Conservation (phyloP, 2,888 invertebrate species). For the Dasypolia templi region DNA sequence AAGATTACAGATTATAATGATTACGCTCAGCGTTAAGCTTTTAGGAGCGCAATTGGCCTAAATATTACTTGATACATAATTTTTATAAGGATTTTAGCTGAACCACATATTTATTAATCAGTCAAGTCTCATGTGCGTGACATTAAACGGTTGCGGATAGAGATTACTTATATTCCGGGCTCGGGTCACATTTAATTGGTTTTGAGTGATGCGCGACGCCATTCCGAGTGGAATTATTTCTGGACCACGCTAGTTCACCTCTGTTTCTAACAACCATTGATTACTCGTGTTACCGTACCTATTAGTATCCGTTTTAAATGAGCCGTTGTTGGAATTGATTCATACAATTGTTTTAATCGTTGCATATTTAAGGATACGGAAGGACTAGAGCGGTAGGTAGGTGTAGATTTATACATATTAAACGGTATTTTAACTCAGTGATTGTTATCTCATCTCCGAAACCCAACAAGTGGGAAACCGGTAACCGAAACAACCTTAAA, state of each 20-base stretch:
- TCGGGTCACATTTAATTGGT: slow-evolving; percentile 68
- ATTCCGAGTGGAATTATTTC: slow-evolving; percentile 65
- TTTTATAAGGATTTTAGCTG: slow-evolving; percentile 35
- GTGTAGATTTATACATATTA: neutral
- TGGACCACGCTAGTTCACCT: slow-evolving; percentile 54
- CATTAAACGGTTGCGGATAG: slow-evolving; percentile 53
- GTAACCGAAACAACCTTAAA: slow-evolving; percentile 15
- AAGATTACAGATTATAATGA: neutral
- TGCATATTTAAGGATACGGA: neutral
- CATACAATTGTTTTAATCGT: neutral
- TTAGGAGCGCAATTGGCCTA: neutral
- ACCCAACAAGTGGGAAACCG: slow-evolving; percentile 15
- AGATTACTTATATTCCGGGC: slow-evolving; percentile 55
- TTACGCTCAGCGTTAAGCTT: neutral
- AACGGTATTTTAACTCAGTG: neutral
- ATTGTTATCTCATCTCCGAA: slow-evolving; percentile 16
- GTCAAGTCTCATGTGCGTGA: slow-evolving; percentile 36
- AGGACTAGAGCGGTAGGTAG: neutral
- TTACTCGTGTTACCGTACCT: slow-evolving; percentile 46
- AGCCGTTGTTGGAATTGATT: neutral
- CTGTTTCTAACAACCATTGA: slow-evolving; percentile 42
- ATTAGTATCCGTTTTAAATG: slow-evolving; percentile 8
- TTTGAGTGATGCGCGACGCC: slow-evolving; percentile 57
- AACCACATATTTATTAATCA: slow-evolving; percentile 41
- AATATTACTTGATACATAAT: slow-evolving; percentile 13